Conservation (phyloP, 2,888 invertebrate genomes). For the Pegoplata infirma region DNA sequence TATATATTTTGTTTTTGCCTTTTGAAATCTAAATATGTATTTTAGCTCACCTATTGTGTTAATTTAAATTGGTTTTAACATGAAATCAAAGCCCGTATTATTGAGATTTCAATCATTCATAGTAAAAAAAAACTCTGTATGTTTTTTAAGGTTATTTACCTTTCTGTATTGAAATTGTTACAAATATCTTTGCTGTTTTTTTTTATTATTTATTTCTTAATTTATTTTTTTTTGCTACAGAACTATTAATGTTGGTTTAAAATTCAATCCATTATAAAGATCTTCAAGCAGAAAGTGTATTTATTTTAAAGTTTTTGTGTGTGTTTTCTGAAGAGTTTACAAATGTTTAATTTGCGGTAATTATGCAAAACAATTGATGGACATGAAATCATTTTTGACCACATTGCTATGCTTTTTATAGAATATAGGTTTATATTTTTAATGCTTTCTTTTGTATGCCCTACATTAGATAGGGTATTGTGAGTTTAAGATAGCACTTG, state of each 20-base stretch:
- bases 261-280: conserved; percentile 33
- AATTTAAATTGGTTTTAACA: conserved; percentile 31
- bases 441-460: background rate
- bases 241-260: conserved; percentile 15
- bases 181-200: background rate
- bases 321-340: background rate
- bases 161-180: conserved; percentile 13
- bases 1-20: too few species aligned
- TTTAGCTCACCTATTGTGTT: conserved; percentile 39
- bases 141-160: conserved; percentile 47
- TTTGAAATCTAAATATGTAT: too few species aligned
- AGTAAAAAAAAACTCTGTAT: conserved; percentile 17
- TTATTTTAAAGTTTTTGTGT: background rate
- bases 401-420: background rate
- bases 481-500: too few species aligned
- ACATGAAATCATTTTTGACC: conserved; percentile 23
- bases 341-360: conserved; percentile 34
- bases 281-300: background rate
- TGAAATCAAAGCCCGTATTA: background rate
- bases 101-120: background rate
- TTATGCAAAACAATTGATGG: conserved; percentile 47
- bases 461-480: too few species aligned
- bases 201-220: conserved; percentile 3
- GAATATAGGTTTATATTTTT: background rate
- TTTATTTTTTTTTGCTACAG: background rate